Conservation (phyloP, 2,797 vertebrate genomes). For the Falco rusticolus region DNA sequence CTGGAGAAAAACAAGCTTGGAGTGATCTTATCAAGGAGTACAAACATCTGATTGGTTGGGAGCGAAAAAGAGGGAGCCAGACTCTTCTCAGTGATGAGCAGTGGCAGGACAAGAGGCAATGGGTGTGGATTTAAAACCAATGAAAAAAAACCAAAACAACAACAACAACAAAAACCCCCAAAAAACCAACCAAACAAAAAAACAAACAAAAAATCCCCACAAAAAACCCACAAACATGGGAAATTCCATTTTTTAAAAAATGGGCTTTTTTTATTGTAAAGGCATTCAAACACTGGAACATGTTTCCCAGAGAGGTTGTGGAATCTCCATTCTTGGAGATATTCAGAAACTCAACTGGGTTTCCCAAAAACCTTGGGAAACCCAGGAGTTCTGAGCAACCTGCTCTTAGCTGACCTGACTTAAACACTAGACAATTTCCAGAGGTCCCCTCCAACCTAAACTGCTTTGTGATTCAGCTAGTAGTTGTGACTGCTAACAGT, state of each 20-base stretch:
- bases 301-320: neutral
- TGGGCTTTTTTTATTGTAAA: neutral
- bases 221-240: neutral
- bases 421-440: neutral
- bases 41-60: neutral
- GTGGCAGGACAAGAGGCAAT: neutral
- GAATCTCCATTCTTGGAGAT: neutral
- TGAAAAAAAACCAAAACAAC: neutral
- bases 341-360: neutral
- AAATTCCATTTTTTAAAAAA: neutral
- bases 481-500: neutral
- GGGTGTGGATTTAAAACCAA: neutral
- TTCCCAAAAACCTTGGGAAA: neutral
- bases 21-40: too few species aligned
- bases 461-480: neutral
- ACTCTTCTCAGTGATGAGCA: neutral
- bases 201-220: neutral
- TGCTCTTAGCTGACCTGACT: neutral
- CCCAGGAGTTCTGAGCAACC: neutral
- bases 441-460: neutral
- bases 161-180: neutral
- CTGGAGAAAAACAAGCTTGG: too few species aligned
- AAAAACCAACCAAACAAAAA: neutral
- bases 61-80: neutral
- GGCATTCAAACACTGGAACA: neutral